Conservation (phyloP, 1,140 invertebrate genomes). For the Prorops nasuta region DNA sequence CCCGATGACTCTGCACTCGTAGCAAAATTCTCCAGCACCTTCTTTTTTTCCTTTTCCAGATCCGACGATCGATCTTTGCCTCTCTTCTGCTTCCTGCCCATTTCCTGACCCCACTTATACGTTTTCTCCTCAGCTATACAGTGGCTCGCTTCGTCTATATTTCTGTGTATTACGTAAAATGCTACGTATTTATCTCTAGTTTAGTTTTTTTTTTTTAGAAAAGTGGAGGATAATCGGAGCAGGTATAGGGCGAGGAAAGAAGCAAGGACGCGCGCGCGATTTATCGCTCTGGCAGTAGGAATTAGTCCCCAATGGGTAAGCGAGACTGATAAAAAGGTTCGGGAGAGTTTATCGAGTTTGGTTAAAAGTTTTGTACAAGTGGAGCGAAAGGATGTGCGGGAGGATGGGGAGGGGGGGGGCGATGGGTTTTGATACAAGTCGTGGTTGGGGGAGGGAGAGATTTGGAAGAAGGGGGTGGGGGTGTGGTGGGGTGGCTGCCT, state of each 20-base stretch:
- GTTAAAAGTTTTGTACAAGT: no score
- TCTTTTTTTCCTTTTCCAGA: no score
- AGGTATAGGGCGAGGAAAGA: slow-evolving; percentile 7
- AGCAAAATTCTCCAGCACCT: no score
- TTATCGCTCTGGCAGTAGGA: not conserved
- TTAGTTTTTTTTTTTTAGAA: not conserved
- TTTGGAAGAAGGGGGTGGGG: slow-evolving; percentile 25
- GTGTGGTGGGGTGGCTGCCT: slow-evolving; percentile 31
- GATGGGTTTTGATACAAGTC: slow-evolving; percentile 13
- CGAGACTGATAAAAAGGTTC: slow-evolving; percentile 58
- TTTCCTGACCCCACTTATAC: no score
- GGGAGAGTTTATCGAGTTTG: no score
- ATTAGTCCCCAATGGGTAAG: no score
- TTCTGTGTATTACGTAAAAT: no score
- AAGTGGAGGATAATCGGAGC: slow-evolving; percentile 1
- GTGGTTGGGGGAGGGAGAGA: slow-evolving; percentile 43
- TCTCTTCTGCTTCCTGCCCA: no score
- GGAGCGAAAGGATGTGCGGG: slow-evolving; percentile 17
- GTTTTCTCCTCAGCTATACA: no score
- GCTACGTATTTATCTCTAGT: not conserved
- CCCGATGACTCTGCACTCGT: no score
- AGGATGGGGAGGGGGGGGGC: not conserved
- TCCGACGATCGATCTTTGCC: no score
- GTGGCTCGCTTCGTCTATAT: no score
- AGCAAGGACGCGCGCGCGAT: not conserved